Percentiles rank a stretch among this genome's conserved stretches.
phyloP scores from a whole-genome alignment of 2,888 invertebrate species.

The Emesis furor region DNA sequence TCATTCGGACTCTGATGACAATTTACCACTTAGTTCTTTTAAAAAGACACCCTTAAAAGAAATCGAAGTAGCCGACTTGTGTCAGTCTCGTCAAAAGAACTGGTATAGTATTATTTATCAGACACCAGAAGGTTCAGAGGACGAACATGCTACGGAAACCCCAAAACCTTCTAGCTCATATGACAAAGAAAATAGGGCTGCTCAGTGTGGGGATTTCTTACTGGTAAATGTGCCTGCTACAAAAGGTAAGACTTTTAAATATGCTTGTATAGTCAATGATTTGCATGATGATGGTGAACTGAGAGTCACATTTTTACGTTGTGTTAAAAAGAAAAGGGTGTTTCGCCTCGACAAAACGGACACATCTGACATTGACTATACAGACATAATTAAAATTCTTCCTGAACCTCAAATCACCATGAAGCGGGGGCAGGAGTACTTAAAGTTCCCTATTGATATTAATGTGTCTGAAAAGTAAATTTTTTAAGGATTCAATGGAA shows the following conservation, averaged over 20 bases:
- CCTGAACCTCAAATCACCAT: background rate
- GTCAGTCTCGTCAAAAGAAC: background rate
- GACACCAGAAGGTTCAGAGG: background rate
- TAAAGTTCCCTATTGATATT: background rate
- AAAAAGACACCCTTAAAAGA: background rate
- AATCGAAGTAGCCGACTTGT: background rate
- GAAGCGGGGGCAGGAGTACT: background rate
- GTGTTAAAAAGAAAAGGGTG: background rate
- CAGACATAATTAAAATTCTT: background rate
- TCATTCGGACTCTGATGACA: background rate
- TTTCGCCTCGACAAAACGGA: background rate
- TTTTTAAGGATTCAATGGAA: background rate
- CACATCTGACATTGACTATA: background rate
- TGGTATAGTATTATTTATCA: background rate
- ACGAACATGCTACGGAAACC: background rate
- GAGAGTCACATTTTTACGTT: conserved; percentile 4
- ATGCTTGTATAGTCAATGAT: conserved; percentile 7
- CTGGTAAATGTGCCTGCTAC: background rate
- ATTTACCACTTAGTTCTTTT: background rate
- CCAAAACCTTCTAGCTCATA: background rate
- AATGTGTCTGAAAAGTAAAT: background rate
- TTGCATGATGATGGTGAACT: conserved; percentile 1
- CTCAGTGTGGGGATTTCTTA: background rate
- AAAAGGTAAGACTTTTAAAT: conserved; percentile 4
- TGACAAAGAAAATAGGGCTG: background rate